Evolutionary conservation across 2,888 invertebrate species (phyloP).

Genomic region (Zhengitettix transpicula): DNA sequence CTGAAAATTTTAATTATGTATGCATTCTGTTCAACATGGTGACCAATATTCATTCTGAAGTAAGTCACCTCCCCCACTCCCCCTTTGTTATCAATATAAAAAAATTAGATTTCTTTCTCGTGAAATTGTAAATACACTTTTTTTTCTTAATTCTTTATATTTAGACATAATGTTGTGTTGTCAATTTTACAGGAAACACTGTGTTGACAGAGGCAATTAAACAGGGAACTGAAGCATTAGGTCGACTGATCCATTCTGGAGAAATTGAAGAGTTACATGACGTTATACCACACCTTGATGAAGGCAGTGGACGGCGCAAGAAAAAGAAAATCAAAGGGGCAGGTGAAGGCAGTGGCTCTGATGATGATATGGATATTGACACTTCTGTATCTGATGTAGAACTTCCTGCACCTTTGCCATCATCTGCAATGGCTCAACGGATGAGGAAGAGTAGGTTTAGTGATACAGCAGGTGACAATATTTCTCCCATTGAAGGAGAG

Average conservation of each 20-base stretch:
- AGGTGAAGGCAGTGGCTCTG: constrained; percentile 29
- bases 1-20: no score
- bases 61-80: no score
- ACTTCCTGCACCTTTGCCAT: constrained; percentile 25
- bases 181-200: constrained; percentile 3
- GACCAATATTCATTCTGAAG: no score
- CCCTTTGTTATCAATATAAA: no score
- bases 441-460: no score
- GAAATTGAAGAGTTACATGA: constrained; percentile 67
- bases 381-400: constrained; percentile 21
- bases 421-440: constrained; percentile 25
- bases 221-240: constrained; percentile 60
- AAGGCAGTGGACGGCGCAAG: constrained; percentile 26
- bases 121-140: no score
- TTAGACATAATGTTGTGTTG: no score
- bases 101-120: no score
- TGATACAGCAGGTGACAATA: no score
- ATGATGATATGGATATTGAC: constrained; percentile 26
- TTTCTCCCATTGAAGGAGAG: no score
- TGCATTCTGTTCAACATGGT: no score
- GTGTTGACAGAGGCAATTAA: constrained; percentile 57
- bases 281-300: constrained; percentile 52
- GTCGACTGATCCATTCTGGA: constrained; percentile 61
- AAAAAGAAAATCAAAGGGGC: constrained; percentile 17
- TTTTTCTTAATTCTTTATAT: no score